Conservation (phyloP, 2,113 vertebrate genomes). For the Callospermophilus lateralis region DNA sequence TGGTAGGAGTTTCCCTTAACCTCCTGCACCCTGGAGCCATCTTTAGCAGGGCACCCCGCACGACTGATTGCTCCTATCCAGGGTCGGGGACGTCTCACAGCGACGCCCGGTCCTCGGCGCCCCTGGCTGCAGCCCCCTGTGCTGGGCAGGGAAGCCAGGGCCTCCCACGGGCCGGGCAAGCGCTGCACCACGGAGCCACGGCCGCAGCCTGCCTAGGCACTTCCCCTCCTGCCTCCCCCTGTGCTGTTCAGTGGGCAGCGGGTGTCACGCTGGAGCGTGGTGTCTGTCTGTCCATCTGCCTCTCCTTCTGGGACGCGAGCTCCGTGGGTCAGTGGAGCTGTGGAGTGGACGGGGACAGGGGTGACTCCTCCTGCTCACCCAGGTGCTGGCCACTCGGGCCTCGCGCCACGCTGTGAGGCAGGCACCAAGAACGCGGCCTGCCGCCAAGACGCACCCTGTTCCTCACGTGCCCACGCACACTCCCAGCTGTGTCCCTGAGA, state of each 20-base stretch:
- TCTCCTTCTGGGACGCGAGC: neutral
- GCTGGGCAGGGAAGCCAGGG: no score
- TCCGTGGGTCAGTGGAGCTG: neutral
- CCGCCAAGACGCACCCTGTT: accelerated
- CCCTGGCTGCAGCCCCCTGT: no score
- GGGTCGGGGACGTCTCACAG: no score
- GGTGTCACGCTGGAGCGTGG: neutral
- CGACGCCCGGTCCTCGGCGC: neutral
- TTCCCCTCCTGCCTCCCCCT: accelerated
- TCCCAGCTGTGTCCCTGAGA: no score
- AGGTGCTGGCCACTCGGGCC: accelerated
- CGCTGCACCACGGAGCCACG: no score
- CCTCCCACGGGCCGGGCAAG: no score
- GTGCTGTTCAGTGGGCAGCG: no score
- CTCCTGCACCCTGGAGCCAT: neutral
- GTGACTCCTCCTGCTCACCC: no score
- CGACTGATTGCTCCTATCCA: accelerated
- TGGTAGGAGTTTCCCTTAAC: neutral
- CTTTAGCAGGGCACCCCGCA: neutral
- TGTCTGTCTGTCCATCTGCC: slow-evolving; percentile 34
- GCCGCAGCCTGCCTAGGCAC: neutral
- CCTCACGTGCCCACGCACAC: accelerated
- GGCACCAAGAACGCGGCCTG: accelerated
- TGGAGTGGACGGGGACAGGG: neutral
- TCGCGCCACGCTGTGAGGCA: accelerated